Conservation (phyloP, 2,888 invertebrate species). For the Eupithecia subumbrata region DNA sequence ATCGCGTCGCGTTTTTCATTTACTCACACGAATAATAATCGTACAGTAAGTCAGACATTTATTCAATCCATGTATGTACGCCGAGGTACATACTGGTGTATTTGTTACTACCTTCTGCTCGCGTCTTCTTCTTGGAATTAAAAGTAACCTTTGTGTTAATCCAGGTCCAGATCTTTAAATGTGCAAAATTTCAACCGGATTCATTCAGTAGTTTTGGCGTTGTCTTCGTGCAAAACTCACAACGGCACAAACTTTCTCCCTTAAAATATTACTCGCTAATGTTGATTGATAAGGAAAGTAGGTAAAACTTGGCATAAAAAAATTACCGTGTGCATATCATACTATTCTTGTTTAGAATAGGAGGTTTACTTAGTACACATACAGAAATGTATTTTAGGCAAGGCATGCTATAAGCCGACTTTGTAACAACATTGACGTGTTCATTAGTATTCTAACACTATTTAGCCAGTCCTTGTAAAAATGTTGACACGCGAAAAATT, state of each 20-base stretch:
- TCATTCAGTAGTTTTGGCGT: too few species aligned
- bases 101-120: too few species aligned
- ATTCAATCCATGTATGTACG: too few species aligned
- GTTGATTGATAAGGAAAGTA: not conserved
- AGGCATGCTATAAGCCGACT: conserved; percentile 14
- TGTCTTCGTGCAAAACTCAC: too few species aligned
- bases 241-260: too few species aligned
- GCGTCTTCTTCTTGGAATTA: too few species aligned
- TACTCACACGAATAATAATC: not conserved
- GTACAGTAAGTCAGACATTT: not conserved
- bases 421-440: conserved; percentile 20
- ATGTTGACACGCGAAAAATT: conserved; percentile 26
- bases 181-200: too few species aligned
- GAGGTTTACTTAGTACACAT: not conserved
- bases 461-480: conserved; percentile 30
- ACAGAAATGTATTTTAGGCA: conserved; percentile 12
- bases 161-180: too few species aligned
- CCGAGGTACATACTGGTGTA: too few species aligned
- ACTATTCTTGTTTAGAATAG: not conserved
- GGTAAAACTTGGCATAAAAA: not conserved
- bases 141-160: too few species aligned
- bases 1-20: conserved; percentile 16
- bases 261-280: not conserved
- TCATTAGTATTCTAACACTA: conserved; percentile 20
- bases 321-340: not conserved